These are phyloP conservation scores for Pardalotus punctatus DNA, from an alignment of 2,113 vertebrate species.

Conservation along the genomic window DNA sequence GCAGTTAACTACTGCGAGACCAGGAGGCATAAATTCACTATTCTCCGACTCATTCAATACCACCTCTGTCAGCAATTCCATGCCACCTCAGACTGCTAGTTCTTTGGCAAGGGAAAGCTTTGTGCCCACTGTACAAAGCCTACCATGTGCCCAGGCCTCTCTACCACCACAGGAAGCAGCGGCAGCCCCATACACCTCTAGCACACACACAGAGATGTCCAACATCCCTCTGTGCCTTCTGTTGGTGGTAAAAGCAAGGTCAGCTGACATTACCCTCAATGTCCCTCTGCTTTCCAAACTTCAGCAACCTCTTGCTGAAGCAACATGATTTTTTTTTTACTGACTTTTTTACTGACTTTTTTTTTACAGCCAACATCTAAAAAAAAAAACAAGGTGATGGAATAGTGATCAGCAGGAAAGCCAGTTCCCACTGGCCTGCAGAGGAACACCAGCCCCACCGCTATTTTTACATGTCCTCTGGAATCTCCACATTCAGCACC, in stretches of 20 bases:
- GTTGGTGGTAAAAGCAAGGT: neutral
- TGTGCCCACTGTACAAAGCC: neutral
- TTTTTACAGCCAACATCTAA: neutral
- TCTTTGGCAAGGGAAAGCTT: neutral
- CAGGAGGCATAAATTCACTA: neutral
- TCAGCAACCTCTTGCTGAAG: neutral
- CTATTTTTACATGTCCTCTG: neutral
- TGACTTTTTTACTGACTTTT: neutral
- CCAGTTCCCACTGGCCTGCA: neutral
- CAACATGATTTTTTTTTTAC: neutral
- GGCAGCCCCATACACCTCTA: neutral
- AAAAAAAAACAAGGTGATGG: neutral
- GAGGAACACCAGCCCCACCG: neutral
- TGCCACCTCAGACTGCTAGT: neutral
- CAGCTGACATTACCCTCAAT: neutral
- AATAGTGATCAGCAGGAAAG: neutral
- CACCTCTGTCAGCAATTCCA: neutral
- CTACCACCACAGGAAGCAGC: neutral
- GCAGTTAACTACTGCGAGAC: neutral
- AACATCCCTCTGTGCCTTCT: neutral
- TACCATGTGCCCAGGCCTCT: neutral
- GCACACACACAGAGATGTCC: neutral
- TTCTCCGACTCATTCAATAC: neutral
- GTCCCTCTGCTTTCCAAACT: neutral
- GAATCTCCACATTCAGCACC: constrained; percentile 26